Evolutionary conservation across 2,113 vertebrate genomes (phyloP).

Genomic region (Oceanodroma tethys): DNA sequence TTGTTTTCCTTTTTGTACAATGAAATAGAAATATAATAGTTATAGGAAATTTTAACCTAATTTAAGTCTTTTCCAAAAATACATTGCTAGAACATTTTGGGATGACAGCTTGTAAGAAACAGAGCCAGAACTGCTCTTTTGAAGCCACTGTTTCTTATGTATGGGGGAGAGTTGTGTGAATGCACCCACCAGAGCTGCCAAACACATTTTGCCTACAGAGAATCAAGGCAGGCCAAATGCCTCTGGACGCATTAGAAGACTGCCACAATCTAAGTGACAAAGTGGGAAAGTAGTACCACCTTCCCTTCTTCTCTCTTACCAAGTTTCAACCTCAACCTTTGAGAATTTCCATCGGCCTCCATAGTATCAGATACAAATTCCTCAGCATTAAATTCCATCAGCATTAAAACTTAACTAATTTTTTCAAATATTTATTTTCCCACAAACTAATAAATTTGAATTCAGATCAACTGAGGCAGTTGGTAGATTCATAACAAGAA

Average conservation of each 20-base stretch:
- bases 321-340: neutral
- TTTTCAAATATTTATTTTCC: neutral
- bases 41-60: conserved; percentile 63
- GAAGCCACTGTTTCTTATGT: conserved; percentile 7
- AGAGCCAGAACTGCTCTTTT: conserved; percentile 5
- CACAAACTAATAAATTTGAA: neutral
- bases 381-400: neutral
- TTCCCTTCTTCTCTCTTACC: neutral
- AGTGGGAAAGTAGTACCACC: neutral
- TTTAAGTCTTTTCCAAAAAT: conserved; percentile 59
- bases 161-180: neutral
- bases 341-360: neutral
- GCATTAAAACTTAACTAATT: neutral
- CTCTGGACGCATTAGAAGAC: neutral
- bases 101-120: conserved; percentile 8
- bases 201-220: neutral
- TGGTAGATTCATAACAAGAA: neutral
- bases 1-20: conserved; percentile 55
- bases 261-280: neutral
- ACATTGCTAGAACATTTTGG: conserved; percentile 27
- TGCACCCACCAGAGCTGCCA: neutral
- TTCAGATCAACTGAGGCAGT: neutral
- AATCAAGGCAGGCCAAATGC: neutral
- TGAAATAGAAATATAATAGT: conserved; percentile 58
- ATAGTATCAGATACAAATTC: neutral